A percentile compares a stretch with the other conserved stretches of the same genome.
phyloP scores from a whole-genome alignment of 2,888 invertebrate species.

The Andrena minutula region DNA sequence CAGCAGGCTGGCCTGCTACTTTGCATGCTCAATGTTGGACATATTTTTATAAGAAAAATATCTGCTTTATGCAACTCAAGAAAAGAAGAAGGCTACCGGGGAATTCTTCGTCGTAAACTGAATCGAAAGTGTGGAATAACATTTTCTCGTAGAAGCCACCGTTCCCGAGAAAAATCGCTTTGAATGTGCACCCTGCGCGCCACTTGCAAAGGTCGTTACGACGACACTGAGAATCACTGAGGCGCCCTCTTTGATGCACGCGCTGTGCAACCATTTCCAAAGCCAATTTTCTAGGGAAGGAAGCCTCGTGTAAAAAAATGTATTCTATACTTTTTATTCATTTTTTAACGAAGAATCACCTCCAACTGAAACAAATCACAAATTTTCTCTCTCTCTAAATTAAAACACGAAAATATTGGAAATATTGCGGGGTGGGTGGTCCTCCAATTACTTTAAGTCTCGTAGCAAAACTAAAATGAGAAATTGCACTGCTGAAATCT shows the following conservation, averaged over 20 bases:
- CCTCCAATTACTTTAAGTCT: neutral
- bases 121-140: neutral
- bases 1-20: no score
- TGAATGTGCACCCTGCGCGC: no score
- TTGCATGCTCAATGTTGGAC: neutral
- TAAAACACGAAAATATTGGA: neutral
- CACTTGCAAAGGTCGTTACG: no score
- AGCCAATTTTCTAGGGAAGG: neutral
- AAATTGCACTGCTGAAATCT: neutral
- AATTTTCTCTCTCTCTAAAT: neutral
- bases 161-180: neutral
- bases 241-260: no score
- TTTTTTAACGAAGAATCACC: no score
- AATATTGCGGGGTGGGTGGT: no score
- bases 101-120: neutral
- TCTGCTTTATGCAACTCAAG: neutral
- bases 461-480: constrained; percentile 16
- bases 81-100: neutral
- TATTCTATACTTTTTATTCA: neutral
- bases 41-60: neutral
- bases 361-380: neutral
- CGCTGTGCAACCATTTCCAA: neutral
- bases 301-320: neutral
- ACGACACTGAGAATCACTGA: no score
- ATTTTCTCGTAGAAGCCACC: neutral